phyloP scores from a whole-genome alignment of 1,140 invertebrate species.

The Drosophila ambigua region DNA sequence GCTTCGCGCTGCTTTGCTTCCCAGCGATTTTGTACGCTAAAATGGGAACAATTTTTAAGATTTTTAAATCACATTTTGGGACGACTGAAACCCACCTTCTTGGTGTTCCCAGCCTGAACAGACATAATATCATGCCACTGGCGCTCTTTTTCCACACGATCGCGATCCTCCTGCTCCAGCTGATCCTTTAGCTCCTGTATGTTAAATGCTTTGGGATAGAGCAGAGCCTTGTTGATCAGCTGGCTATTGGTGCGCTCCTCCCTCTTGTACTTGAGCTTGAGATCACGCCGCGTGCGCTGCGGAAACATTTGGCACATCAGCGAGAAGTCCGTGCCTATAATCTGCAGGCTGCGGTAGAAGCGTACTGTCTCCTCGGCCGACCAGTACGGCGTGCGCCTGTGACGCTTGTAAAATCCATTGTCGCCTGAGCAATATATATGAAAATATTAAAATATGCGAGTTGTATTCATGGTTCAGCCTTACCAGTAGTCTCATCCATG shows the following conservation, averaged over 20 bases:
- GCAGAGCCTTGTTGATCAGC: constrained; percentile 84
- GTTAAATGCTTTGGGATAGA: constrained; percentile 84
- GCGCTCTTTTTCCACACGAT: constrained; percentile 59
- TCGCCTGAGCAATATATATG: constrained; percentile 71
- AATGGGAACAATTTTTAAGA: neutral
- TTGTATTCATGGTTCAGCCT: neutral
- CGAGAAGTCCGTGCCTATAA: constrained; percentile 94
- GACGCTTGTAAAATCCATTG: constrained; percentile 88
- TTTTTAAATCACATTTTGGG: neutral
- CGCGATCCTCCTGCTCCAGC: constrained; percentile 81
- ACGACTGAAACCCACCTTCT: constrained; percentile 48
- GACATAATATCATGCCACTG: constrained; percentile 59
- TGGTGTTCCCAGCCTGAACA: constrained; percentile 38
- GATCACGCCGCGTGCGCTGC: constrained; percentile 89
- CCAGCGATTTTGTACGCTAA: constrained; percentile 38
- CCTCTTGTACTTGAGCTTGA: constrained; percentile 88
- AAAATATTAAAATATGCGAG: neutral
- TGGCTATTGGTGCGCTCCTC: constrained; percentile 84
- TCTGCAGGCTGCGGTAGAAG: constrained; percentile 95
- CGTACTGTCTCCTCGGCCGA: constrained; percentile 89
- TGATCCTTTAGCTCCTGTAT: constrained; percentile 84
- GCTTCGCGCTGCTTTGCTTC: constrained; percentile 54
- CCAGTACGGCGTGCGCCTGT: constrained; percentile 88
- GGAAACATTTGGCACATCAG: constrained; percentile 94
- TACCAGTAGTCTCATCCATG: constrained; percentile 86